A percentile compares a stretch with the other conserved stretches of the same genome.
Conservation (phyloP, 1,140 invertebrate species). For the Vollenhovia emeryi region DNA sequence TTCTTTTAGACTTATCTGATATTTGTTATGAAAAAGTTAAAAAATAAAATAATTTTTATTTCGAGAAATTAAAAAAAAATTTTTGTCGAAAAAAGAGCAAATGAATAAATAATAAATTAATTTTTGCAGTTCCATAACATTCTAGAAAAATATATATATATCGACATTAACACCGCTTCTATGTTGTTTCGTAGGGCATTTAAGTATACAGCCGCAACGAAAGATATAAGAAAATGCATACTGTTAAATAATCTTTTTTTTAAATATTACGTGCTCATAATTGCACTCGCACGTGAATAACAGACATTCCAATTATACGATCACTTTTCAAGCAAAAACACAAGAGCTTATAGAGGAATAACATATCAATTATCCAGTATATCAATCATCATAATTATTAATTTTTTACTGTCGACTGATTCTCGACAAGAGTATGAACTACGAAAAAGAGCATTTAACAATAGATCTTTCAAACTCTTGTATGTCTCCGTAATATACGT, state of each 20-base stretch:
- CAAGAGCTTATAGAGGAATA: not conserved
- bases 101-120: not conserved
- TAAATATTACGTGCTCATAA: slow-evolving; percentile 43
- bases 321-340: slow-evolving; percentile 5
- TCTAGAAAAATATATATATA: slow-evolving; percentile 15
- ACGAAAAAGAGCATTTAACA: not conserved
- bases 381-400: not conserved
- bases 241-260: slow-evolving; percentile 58
- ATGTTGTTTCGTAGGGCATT: slow-evolving; percentile 36
- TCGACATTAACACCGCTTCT: slow-evolving; percentile 32
- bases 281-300: slow-evolving; percentile 21
- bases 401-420: slow-evolving; percentile 12
- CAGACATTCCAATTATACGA: not conserved
- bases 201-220: slow-evolving; percentile 73
- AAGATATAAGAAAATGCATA: slow-evolving; percentile 36
- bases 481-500: not conserved
- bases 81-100: not conserved
- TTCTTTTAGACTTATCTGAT: not conserved
- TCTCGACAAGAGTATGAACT: not conserved
- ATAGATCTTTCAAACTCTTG: slow-evolving; percentile 4
- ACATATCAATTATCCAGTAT: not conserved
- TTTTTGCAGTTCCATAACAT: not conserved
- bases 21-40: not conserved
- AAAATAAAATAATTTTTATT: not conserved
- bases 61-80: not conserved